Evolutionary conservation across 30 jellyfish, hydroid and myxozoan species (phyloP).

Genomic region (Turritopsis rubra): DNA sequence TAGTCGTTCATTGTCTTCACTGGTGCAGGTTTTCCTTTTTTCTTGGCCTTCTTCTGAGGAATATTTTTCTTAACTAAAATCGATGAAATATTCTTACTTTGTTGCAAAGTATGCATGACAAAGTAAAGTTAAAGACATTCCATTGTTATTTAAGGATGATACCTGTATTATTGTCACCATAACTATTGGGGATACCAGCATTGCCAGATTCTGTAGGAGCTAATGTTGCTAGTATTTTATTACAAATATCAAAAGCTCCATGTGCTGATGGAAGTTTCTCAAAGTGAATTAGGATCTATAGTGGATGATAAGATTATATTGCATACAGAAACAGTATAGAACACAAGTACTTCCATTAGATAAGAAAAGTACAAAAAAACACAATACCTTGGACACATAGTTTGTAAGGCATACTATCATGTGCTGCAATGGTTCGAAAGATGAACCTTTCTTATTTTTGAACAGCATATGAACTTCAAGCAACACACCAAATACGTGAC

Average conservation of each 20-base stretch:
- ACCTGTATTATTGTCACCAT: background rate
- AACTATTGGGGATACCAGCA: background rate
- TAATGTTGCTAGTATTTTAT: background rate
- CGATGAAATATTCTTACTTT: background rate
- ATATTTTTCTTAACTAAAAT: background rate
- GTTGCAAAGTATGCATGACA: too few relatives aligned
- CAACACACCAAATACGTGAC: slow-evolving; percentile 53
- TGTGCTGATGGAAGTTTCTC: background rate
- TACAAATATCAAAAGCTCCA: background rate
- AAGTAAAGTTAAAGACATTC: too few relatives aligned
- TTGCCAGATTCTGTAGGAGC: background rate
- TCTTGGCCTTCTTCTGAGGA: background rate
- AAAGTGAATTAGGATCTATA: background rate
- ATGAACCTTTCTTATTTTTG: slow-evolving; percentile 36
- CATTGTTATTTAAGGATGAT: background rate
- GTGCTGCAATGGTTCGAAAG: slow-evolving; percentile 59
- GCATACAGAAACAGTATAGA: background rate
- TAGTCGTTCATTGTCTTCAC: background rate
- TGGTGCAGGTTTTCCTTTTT: background rate
- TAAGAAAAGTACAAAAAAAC: background rate
- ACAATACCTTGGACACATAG: slow-evolving; percentile 32
- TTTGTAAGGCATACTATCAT: slow-evolving; percentile 59
- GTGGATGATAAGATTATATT: background rate
- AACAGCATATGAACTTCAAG: slow-evolving; percentile 50
- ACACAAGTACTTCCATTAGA: too few relatives aligned